Evolutionary conservation across 2,888 invertebrate species (phyloP), one percentile per base, ranked within the genome.

Genomic region (Nomada lathburiana): DNA sequence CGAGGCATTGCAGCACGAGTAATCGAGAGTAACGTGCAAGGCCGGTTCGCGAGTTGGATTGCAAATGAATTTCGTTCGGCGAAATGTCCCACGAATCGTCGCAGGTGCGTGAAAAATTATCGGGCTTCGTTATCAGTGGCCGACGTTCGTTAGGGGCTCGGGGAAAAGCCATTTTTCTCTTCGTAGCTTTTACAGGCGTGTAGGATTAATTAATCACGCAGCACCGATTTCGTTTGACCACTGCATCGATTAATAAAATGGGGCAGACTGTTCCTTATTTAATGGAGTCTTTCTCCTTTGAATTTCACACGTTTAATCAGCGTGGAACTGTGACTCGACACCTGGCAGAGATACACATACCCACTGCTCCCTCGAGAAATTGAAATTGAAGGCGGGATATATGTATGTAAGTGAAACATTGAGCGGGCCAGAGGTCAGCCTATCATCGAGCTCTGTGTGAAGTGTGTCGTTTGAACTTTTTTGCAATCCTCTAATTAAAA

Each of bases 131-230:
- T 55, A 36, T 16, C 53, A 29, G 13, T 23, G 29, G 10, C 16
- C 47, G 57, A 11, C 57, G 65, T 44, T 65, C 47, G 67, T 68
- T 59, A 47, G 71, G 59, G 64, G 50, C 2, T 29, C 42, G 11
- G 23, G 10, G 23, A 42, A 55, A 52, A 55, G 53, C 68, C 80
- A 72, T 80, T 80, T 82, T 76, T 80, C 72, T 80, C 76, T 65
- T 50, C 57, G 62, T 20, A 13, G 20, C 76, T n/a, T 59, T 70
- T 65, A 20, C 36, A 42, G 50, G n/a, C 60, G 29, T 18, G 50
- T 36, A 36, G 23, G 52, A 63, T 73, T 70, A 76, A 83, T 83
- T 81, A 81, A 83, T 83, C 81, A 81, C 55, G n/a, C 16, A n/a
- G 62, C 42, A 73, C 70, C 76, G 76, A 83, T 80, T 82, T 76